These are phyloP conservation scores for Contarinia nasturtii DNA, from an alignment of 1,140 invertebrate genomes.

Conservation along the genomic window DNA sequence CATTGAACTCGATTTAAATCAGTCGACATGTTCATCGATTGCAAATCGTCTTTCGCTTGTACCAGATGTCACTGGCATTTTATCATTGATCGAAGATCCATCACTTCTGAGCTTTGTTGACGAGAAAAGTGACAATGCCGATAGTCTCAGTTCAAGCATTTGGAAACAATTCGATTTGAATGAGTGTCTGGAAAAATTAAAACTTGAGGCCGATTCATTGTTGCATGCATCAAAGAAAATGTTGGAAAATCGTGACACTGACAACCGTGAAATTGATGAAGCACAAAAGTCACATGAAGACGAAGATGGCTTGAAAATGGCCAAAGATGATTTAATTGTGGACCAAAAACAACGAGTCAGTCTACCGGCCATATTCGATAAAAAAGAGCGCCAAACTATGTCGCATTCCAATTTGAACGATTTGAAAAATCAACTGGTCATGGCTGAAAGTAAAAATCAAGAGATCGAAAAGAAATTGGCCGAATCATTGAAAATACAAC, in stretches of 20 bases:
- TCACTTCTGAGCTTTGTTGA: constrained; percentile 18
- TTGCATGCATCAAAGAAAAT: constrained; percentile 32
- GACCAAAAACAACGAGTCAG: background rate
- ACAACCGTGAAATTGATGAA: constrained; percentile 6
- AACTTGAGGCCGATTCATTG: constrained; percentile 42
- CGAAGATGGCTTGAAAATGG: constrained; percentile 14
- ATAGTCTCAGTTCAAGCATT: constrained; percentile 2
- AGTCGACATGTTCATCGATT: constrained; percentile 6
- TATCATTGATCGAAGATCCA: constrained; percentile 25
- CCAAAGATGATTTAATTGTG: background rate
- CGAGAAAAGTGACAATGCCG: constrained; percentile 12
- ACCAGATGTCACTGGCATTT: constrained; percentile 39
- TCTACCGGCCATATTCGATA: background rate
- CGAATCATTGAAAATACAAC: constrained; percentile 31
- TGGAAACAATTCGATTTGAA: constrained; percentile 28
- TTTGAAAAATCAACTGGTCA: constrained; percentile 26
- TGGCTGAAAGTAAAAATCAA: constrained; percentile 29
- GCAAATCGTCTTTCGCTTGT: constrained; percentile 34
- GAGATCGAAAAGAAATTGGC: constrained; percentile 33
- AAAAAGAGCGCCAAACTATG: constrained; percentile 9
- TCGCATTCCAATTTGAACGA: constrained; percentile 23
- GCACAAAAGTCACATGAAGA: constrained; percentile 7
- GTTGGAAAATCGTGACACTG: constrained; percentile 7
- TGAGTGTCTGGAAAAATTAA: constrained; percentile 39
- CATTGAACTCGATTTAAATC: background rate